Percentiles rank a stretch among this genome's conserved stretches.
Conservation (phyloP, 2,888 invertebrate species). For the Mellilla xanthometata region DNA sequence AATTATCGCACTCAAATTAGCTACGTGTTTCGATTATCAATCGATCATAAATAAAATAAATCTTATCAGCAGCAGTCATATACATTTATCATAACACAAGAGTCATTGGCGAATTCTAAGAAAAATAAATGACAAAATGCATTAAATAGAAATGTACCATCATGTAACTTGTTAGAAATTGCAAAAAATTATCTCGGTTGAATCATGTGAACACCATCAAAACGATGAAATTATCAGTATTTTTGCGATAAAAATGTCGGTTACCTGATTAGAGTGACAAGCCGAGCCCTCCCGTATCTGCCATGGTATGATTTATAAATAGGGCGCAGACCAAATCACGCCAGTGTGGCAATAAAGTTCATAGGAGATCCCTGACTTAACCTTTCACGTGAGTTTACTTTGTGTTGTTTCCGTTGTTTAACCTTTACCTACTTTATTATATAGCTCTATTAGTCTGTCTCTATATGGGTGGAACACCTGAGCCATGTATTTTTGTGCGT, state of each 20-base stretch:
- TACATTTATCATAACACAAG: too few species aligned
- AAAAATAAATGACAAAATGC: conserved; percentile 5
- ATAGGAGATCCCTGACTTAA: conserved; percentile 4
- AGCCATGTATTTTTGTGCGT: too few species aligned
- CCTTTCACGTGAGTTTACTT: conserved; percentile 9
- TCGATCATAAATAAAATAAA: neutral
- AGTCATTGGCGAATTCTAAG: neutral
- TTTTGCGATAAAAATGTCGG: conserved; percentile 29
- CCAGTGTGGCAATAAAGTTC: conserved; percentile 34
- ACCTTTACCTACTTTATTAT: neutral
- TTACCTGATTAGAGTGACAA: conserved; percentile 36
- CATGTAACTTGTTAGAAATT: conserved; percentile 11
- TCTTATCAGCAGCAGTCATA: too few species aligned
- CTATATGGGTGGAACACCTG: too few species aligned
- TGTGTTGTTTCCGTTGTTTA: conserved; percentile 6
- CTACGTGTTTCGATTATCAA: neutral
- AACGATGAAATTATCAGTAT: conserved; percentile 17
- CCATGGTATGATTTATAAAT: conserved; percentile 57
- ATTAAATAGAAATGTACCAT: conserved; percentile 7
- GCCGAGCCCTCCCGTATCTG: conserved; percentile 46
- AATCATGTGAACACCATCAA: conserved; percentile 9
- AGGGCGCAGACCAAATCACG: conserved; percentile 21
- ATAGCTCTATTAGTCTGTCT: neutral
- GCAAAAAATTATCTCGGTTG: conserved; percentile 26
- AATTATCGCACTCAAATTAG: too few species aligned